Percentiles rank a stretch among this genome's conserved stretches.
These are phyloP conservation scores for Rhopalosiphum nymphaeae DNA, from an alignment of 2,888 invertebrate genomes.

Conservation along the genomic window DNA sequence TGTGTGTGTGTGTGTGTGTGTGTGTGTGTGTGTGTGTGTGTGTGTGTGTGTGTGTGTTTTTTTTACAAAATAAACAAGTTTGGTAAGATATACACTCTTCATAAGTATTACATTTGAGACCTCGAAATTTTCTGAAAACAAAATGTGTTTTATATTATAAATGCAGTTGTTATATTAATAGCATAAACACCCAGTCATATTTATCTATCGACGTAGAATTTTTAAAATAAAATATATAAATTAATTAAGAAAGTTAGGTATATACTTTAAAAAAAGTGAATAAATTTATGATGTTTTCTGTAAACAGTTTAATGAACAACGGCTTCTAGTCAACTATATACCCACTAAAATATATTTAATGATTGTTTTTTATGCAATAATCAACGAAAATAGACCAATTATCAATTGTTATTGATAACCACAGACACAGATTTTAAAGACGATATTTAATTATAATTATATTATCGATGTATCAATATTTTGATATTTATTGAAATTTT, in stretches of 20 bases:
- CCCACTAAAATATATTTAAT: not conserved
- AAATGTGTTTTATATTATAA: not conserved
- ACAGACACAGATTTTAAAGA: not conserved
- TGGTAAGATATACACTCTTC: not conserved
- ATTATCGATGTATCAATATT: not conserved
- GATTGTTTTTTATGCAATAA: not conserved
- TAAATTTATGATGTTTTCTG: not conserved
- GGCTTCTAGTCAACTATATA: not conserved
- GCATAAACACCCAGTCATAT: not conserved
- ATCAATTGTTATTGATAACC: not conserved
- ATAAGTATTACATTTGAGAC: not conserved
- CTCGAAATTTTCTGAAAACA: not conserved
- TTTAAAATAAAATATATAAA: not conserved
- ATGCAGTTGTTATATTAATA: not conserved
- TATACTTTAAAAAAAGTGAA: not conserved
- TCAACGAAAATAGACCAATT: not conserved
- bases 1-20: too few relatives aligned
- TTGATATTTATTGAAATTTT: not conserved
- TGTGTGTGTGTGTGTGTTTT: not conserved
- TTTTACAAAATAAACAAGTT: not conserved
- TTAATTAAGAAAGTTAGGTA: not conserved
- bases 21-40: too few relatives aligned
- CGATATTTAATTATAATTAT: not conserved
- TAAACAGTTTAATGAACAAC: not conserved
- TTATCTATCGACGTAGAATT: not conserved